Evolutionary conservation across 2,113 vertebrate species (phyloP).

Genomic region (Sebastes schlegelii): DNA sequence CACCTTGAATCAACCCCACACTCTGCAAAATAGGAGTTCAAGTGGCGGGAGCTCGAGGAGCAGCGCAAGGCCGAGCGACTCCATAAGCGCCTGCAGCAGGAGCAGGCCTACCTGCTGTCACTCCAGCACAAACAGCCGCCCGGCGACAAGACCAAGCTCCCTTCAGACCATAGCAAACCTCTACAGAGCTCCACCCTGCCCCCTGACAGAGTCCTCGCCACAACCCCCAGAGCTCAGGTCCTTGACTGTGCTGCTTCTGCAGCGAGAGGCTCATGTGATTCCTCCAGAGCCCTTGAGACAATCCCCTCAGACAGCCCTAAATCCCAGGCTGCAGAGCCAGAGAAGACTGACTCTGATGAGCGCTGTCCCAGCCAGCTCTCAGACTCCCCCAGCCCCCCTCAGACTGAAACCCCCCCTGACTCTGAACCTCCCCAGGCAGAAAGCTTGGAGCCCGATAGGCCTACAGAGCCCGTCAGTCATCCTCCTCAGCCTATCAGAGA

Average conservation of each 20-base stretch:
- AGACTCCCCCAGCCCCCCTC: constrained; percentile 22
- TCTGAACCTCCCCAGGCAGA: constrained; percentile 58
- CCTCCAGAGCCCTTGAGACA: constrained; percentile 24
- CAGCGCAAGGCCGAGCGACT: constrained; percentile 96
- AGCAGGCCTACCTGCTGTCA: constrained; percentile 95
- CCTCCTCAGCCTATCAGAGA: constrained; percentile 87
- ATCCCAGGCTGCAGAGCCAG: constrained; percentile 37
- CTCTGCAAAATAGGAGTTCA: constrained; percentile 90
- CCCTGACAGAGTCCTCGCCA: constrained; percentile 51
- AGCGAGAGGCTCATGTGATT: constrained; percentile 29
- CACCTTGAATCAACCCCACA: constrained; percentile 42
- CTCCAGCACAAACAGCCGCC: constrained; percentile 89
- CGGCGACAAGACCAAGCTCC: constrained; percentile 64
- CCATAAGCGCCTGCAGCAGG: constrained; percentile 95
- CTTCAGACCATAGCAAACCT: constrained; percentile 50
- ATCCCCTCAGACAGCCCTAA: constrained; percentile 40
- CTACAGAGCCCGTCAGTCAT: constrained; percentile 47
- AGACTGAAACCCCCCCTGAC: constrained; percentile 57
- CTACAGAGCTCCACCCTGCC: constrained; percentile 64
- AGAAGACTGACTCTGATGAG: constrained; percentile 53
- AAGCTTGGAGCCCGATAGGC: constrained; percentile 54
- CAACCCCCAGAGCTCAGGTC: constrained; percentile 65
- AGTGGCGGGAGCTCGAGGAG: constrained; percentile 97
- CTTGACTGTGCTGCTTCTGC: constrained; percentile 38
- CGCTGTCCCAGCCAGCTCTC: constrained; percentile 5